Conservation (phyloP, 2,113 vertebrate species). For the Junco hyemalis region DNA sequence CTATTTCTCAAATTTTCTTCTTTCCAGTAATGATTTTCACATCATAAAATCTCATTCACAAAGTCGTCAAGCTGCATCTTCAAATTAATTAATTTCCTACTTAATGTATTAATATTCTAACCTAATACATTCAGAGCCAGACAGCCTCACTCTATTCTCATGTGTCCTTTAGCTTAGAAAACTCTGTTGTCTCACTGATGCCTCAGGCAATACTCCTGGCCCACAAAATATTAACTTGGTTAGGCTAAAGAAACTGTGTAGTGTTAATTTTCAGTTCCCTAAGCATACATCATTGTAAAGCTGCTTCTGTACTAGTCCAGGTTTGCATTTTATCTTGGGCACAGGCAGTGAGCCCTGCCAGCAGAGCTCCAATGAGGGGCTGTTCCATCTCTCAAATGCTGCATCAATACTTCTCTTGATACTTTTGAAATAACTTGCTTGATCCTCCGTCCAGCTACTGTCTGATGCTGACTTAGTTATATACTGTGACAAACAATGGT, state of each 20-base stretch:
- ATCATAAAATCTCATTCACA: background rate
- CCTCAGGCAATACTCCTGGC: background rate
- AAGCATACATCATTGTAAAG: background rate
- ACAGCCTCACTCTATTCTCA: fast-evolving
- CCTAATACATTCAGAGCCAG: background rate
- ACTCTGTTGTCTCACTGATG: background rate
- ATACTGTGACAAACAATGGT: background rate
- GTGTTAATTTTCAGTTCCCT: background rate
- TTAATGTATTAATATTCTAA: background rate
- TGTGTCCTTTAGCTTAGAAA: background rate
- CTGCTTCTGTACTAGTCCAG: background rate
- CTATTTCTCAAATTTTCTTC: background rate
- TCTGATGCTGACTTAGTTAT: background rate
- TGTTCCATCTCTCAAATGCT: fast-evolving
- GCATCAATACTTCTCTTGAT: background rate
- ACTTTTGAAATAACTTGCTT: background rate
- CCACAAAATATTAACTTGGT: background rate
- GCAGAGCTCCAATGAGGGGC: background rate
- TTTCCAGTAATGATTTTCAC: background rate
- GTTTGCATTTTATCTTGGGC: background rate
- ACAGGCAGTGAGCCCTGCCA: background rate
- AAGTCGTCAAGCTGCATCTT: background rate
- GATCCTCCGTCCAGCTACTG: background rate
- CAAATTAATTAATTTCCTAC: background rate
- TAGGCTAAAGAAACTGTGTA: background rate